Conservation (phyloP, 2,888 invertebrate species). For the Papilio protenor region DNA sequence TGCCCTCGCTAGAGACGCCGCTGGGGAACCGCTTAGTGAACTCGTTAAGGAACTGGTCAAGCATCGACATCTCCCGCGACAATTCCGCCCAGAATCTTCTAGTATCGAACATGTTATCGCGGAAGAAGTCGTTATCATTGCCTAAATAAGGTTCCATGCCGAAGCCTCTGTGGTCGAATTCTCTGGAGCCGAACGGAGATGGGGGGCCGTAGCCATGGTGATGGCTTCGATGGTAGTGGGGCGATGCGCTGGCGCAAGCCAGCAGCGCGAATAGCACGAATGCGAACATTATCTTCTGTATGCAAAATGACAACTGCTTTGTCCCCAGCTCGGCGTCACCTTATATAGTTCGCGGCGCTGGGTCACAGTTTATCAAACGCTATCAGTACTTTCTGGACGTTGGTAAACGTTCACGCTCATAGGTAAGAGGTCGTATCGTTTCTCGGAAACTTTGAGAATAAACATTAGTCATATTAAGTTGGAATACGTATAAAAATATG, state of each 20-base stretch:
- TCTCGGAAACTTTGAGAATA: conserved; percentile 37
- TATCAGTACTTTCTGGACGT: conserved; percentile 60
- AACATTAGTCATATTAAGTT: neutral
- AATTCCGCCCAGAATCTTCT: conserved; percentile 65
- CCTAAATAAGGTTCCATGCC: conserved; percentile 38
- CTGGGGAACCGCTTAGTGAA: conserved; percentile 62
- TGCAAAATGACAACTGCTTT: conserved; percentile 30
- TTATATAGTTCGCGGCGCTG: conserved; percentile 55
- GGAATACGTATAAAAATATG: too few relatives aligned
- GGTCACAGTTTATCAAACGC: conserved; percentile 64
- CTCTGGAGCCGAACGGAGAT: conserved; percentile 34
- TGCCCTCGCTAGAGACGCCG: conserved; percentile 51
- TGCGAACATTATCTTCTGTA: conserved; percentile 59
- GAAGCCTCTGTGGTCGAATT: conserved; percentile 32
- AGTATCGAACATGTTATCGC: conserved; percentile 65
- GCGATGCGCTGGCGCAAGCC: conserved; percentile 65
- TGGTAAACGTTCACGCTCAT: conserved; percentile 45
- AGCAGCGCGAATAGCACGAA: conserved; percentile 57
- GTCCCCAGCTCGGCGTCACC: conserved; percentile 28
- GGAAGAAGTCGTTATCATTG: conserved; percentile 47
- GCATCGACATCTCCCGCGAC: conserved; percentile 57
- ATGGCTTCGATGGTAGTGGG: conserved; percentile 49
- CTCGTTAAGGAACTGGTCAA: conserved; percentile 62
- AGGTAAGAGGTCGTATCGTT: conserved; percentile 24
- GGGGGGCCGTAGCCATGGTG: conserved; percentile 38